Evolutionary conservation across 2,797 vertebrate species (phyloP), one percentile per base, ranked within the genome.

Genomic region (Mormyrops attenuatus): DNA sequence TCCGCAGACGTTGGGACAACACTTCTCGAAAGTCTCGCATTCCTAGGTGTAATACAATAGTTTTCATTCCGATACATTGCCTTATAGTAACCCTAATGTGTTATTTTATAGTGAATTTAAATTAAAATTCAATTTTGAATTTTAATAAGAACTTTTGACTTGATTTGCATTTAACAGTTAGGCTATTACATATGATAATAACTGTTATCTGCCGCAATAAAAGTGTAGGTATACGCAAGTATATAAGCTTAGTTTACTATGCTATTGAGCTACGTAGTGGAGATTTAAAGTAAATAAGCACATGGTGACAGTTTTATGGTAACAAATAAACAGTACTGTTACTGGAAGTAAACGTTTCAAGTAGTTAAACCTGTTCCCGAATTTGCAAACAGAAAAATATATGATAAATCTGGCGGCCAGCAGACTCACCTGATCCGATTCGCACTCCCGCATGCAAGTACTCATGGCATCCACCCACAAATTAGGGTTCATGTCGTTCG

Each of bases 391-490:
- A 34, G 63, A 44, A 80, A 38, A 80, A 44, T 20, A 22, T 41
- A 41, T 41, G 15, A 80, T 80, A 80, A 80, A 80, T 17, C 38
- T 80, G 38, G 38, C 8, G 73, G 38, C 34, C 44, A 38, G 34
- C 38, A 44, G 73, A 73, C 96, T 96, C 94, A 99, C 98, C 98
- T 97, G 96, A 89, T 99, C 98, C 0, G 96, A 95, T 49, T 97
- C 96, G 89, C 98, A 99, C 92, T 99, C 98, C 8, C 98, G 93
- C 89, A 95, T 97, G 92, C 99, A 99, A 93, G 98, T 99, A 94
- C 99, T 99, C 97, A 99, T 99, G 0, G 99, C 98, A 0, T 99
- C 99, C 87, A 99, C 99, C 99, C 99, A 99, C 91, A 99, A 96
- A 94, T 99, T 99, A 90, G 98, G 98, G 94, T 98, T 99, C 97